Evolutionary conservation across 2,888 invertebrate genomes (phyloP), one percentile per base, ranked within the genome.

Genomic region (Epistrophe eligans): DNA sequence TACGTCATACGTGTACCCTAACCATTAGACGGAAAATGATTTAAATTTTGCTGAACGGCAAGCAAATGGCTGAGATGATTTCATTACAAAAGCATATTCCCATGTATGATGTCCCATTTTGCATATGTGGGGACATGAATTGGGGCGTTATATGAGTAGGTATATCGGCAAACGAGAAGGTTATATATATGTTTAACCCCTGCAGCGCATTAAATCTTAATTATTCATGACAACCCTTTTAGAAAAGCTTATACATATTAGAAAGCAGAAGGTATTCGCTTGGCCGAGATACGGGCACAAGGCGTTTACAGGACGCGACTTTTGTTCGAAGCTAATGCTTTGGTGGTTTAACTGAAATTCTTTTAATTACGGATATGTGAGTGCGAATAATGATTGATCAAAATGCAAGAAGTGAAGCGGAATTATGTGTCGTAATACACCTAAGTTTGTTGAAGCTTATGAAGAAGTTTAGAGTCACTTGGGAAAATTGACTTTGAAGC

Each of bases 141-240:
- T 43, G 15, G 15, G 13, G 43, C 43, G 43, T 43, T 43, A 15
- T 13, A 13, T 43, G 43, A 43, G 13, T n/a, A n/a, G n/a, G n/a
- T 43, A 5, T 43, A 43, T 43, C 15, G 15, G 43, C 5, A 43
- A 43, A 43, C 13, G 43, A 43, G 43, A 43, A 15, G 43, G 43
- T 43, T 6, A 43, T 40, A 40, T 40, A 40, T 13, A 4, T 43
- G 13, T 43, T 43, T 15, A 43, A 43, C 43, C 43, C 15, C 43
- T 43, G 43, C 43, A 43, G 15, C 6, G 43, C 43, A 6, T 43
- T 43, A 43, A 43, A 43, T 43, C 15, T 43, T 43, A 43, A 15
- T 43, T 43, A 43, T 43, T 43, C 43, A 43, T 43, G 43, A 43
- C 43, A 43, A 43, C 43, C 43, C 43, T 43, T 43, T 43, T 43